Conservation (phyloP, 1,140 invertebrate genomes). For the Camponotus vicinus region DNA sequence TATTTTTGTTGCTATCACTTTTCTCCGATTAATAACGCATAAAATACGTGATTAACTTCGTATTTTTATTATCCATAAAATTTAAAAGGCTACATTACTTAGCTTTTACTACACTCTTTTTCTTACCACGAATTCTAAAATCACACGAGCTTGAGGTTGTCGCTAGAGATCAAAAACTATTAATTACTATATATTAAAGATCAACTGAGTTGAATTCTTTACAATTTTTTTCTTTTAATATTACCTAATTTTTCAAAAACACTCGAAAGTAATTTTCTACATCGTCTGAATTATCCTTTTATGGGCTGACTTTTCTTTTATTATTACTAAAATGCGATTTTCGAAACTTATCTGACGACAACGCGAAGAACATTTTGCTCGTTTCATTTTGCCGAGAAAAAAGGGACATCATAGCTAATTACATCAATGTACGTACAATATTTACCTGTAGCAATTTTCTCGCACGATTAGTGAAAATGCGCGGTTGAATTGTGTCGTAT, state of each 20-base stretch:
- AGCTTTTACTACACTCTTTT: slow-evolving; percentile 22
- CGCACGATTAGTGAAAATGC: slow-evolving; percentile 39
- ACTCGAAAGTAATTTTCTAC: background rate
- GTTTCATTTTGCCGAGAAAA: background rate
- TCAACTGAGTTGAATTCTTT: slow-evolving; percentile 4
- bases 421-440: slow-evolving; percentile 42
- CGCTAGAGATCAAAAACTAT: slow-evolving; percentile 30
- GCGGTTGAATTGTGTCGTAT: slow-evolving; percentile 29
- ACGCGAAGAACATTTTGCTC: background rate
- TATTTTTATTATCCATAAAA: slow-evolving; percentile 15
- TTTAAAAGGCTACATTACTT: slow-evolving; percentile 4
- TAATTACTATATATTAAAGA: slow-evolving; percentile 27
- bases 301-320: background rate
- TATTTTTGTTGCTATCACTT: background rate
- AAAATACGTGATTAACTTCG: background rate
- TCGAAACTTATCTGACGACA: slow-evolving; percentile 6
- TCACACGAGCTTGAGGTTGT: slow-evolving; percentile 19
- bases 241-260: slow-evolving; percentile 28
- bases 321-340: background rate
- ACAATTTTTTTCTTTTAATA: slow-evolving; percentile 10
- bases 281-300: background rate
- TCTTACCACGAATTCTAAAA: slow-evolving; percentile 33
- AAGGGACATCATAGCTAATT: background rate
- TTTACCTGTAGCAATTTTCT: slow-evolving; percentile 35
- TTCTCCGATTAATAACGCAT: background rate